Evolutionary conservation across 2,113 vertebrate species (phyloP), one percentile per base, ranked within the genome.

Genomic region (Hassar affinis): DNA sequence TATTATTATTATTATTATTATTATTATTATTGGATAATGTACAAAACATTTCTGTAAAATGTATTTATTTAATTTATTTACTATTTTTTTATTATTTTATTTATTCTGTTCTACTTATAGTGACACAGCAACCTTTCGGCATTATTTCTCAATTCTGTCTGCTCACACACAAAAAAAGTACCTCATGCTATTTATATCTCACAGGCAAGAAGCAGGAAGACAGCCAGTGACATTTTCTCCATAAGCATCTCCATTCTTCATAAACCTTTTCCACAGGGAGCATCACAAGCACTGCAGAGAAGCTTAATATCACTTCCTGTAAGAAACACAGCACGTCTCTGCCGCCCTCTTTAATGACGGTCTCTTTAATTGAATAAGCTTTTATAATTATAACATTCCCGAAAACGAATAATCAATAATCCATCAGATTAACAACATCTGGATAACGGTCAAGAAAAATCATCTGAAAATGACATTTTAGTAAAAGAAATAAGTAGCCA

Each of bases 171-270:
- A 27, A 61, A 17, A 71, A 45, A n/a, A 7, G 6, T 15, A 15
- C 68, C 42, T 45, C 38, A 56, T 27, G 14, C 69, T 81, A 81
- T 81, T 81, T 71, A 69, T 72, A 57, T 72, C 66, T 57, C 51
- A 9, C 35, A 56, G 57, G 74, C 82, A 85, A 80, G 49, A 0
- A 84, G 76, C 83, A 78, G 38, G n/a, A 66, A 77, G 82, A 25
- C 56, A 15, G 52, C 33, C 33, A 61, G 72, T 68, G 79, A 83
- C 57, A 61, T 79, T 75, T 64, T 75, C 35, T 27, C 49, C 25
- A 42, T 52, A n/a, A 62, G 52, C 54, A 74, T 75, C 49, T 64
- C 62, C 45, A 57, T 77, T 56, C 62, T 56, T 81, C 33, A 77
- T 27, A 1, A 80, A 64, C 35, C 3, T 77, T 68, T 68, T 81